These are phyloP conservation scores for Tenebrosternarchus preto DNA, from an alignment of 2,113 vertebrate species.

Conservation along the genomic window DNA sequence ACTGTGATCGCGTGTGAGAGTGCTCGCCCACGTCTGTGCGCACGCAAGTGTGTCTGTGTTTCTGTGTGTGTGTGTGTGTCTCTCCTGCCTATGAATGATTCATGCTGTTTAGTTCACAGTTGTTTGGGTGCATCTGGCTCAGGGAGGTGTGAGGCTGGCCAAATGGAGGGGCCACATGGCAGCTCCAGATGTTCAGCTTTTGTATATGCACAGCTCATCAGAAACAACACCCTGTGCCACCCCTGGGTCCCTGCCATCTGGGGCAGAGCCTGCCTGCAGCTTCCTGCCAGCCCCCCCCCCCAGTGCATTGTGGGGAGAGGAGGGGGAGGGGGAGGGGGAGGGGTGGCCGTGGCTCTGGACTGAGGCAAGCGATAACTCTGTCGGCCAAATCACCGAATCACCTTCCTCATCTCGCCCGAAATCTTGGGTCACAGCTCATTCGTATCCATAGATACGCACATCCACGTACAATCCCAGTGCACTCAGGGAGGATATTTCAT, in stretches of 20 bases:
- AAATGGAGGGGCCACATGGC: slow-evolving; percentile 82
- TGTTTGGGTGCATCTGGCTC: slow-evolving; percentile 72
- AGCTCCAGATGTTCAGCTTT: slow-evolving; percentile 85
- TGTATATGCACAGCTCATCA: slow-evolving; percentile 81
- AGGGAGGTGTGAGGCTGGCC: slow-evolving; percentile 73
- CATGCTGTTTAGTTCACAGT: slow-evolving; percentile 58
- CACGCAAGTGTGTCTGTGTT: slow-evolving; percentile 1
- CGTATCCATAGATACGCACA: slow-evolving; percentile 61
- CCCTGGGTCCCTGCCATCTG: slow-evolving; percentile 73
- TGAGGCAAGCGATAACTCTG: slow-evolving; percentile 55
- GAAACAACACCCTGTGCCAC: slow-evolving; percentile 71
- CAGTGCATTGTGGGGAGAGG: slow-evolving; percentile 61
- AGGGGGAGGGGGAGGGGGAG: slow-evolving; percentile 45
- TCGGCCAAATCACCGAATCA: slow-evolving; percentile 53
- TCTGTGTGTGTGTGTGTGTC: slow-evolving; percentile 23
- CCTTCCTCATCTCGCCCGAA: slow-evolving; percentile 52
- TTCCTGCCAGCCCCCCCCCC: slow-evolving; percentile 62
- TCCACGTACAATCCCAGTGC: slow-evolving; percentile 58
- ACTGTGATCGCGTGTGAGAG: slow-evolving; percentile 20
- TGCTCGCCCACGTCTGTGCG: slow-evolving; percentile 13
- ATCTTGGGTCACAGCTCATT: slow-evolving; percentile 56
- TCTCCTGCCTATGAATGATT: slow-evolving; percentile 59
- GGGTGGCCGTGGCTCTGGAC: slow-evolving; percentile 11
- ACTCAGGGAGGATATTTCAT: slow-evolving; percentile 61
- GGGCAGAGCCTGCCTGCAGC: slow-evolving; percentile 70